Evolutionary conservation across 2,113 vertebrate genomes (phyloP).

Genomic region (Picathartes gymnocephalus): DNA sequence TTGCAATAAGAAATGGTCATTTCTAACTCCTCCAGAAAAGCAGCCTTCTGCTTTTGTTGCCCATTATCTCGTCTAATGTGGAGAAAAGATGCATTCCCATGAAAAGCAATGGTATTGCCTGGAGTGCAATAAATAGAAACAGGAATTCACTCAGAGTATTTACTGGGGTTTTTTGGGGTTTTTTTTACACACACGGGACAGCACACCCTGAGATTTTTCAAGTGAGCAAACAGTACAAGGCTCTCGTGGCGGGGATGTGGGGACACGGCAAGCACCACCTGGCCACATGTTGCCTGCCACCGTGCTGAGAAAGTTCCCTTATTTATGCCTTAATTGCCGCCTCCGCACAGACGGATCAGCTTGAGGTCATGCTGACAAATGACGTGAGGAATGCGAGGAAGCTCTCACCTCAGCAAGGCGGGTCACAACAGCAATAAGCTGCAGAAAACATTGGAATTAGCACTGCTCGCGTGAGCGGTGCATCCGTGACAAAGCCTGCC

Average conservation of each 20-base stretch:
- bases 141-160: neutral
- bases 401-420: slow-evolving; percentile 9
- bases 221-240: neutral
- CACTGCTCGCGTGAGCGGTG: accelerated
- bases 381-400: neutral
- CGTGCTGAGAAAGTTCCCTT: neutral
- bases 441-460: neutral
- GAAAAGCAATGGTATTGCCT: neutral
- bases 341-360: neutral
- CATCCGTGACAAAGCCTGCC: neutral
- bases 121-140: neutral
- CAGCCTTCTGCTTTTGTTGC: neutral
- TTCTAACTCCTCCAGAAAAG: neutral
- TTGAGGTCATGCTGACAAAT: slow-evolving; percentile 2
- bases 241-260: neutral
- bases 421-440: neutral
- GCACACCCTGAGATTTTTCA: neutral
- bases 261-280: neutral
- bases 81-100: neutral
- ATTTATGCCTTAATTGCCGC: neutral
- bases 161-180: neutral
- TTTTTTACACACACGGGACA: neutral
- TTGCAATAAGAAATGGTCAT: neutral
- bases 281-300: neutral
- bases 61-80: neutral